Evolutionary conservation across 2,797 vertebrate genomes (phyloP), one percentile per base, ranked within the genome.

Genomic region (Onychomys arenicola): DNA sequence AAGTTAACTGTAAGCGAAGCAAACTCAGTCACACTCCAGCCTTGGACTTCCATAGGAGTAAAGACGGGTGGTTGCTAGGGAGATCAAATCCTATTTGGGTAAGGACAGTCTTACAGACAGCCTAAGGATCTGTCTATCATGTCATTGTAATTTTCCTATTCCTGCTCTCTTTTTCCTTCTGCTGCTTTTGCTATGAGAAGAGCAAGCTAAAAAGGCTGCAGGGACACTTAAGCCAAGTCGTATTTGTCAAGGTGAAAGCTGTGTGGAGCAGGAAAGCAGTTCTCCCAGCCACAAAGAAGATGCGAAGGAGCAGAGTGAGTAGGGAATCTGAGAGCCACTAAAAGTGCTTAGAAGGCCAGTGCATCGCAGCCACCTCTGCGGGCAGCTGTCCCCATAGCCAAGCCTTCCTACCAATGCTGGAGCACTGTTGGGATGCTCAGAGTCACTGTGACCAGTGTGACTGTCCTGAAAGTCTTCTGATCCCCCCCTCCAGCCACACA

Each of bases 151-250:
- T 96, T 96, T 94, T 96, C 97, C 97, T 97, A 89, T 97, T 97
- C 97, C 95, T 96, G 96, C 94, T 97, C 75, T 96, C 93, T 98
- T 95, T 93, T 91, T 94, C 3, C 57, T 77, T 52, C 23, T 12
- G 5, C 96, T 95, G 94, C 82, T 95, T 96, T 96, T 96, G 96
- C 96, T 97, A 86, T 97, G 97, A 96, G 97, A 97, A 98, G 97
- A 97, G 97, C 97, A 97, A 98, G 89, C 96, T 98, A 88, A 96
- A 97, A 97, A 98, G 96, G 92, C 97, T 98, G 57, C 96, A 96
- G 97, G 97, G 97, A 96, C 97, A 95, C 96, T 96, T 97, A 91
- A 97, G 96, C 89, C 97, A 97, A 96, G 96, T 97, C 97, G 86
- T 96, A 97, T 95, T 97, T 97, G 97, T 98, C 97, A 97, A 96